Conservation (phyloP, 2,113 vertebrate species). For the Mobula hypostoma region DNA sequence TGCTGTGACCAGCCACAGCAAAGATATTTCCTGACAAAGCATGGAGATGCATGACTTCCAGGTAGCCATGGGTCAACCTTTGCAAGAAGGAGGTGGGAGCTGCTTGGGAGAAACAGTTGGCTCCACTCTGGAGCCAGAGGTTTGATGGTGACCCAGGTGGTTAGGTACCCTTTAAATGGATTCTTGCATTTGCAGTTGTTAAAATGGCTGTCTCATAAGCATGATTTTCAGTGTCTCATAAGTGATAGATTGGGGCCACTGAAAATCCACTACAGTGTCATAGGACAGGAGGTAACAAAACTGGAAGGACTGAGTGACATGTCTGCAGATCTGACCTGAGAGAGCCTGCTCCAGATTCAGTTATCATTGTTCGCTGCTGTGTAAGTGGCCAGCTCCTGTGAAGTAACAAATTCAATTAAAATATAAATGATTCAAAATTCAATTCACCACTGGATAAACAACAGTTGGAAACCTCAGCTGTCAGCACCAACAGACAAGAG, state of each 20-base stretch:
- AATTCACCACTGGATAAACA: constrained; percentile 29
- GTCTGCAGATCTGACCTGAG: not conserved
- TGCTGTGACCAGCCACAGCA: too few species aligned
- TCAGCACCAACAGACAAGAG: constrained; percentile 7
- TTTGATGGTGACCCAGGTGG: too few species aligned
- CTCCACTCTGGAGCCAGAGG: too few species aligned
- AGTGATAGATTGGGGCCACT: not conserved
- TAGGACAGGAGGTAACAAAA: not conserved
- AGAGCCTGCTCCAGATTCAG: not conserved
- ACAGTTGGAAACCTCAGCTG: constrained; percentile 31
- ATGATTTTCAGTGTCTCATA: not conserved
- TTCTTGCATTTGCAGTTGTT: not conserved
- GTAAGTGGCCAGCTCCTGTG: constrained; percentile 13
- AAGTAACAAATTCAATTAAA: constrained; percentile 31
- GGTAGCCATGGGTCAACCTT: too few species aligned
- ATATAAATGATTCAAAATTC: constrained; percentile 31
- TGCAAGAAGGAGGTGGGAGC: too few species aligned
- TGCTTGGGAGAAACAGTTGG: too few species aligned
- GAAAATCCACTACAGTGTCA: not conserved
- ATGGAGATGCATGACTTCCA: too few species aligned
- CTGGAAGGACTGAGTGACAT: not conserved
- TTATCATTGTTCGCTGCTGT: not conserved
- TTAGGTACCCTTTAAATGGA: not conserved
- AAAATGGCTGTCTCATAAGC: not conserved
- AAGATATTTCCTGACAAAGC: too few species aligned